phyloP scores from a whole-genome alignment of 2,888 invertebrate genomes.

The Tenthredo amoena region DNA sequence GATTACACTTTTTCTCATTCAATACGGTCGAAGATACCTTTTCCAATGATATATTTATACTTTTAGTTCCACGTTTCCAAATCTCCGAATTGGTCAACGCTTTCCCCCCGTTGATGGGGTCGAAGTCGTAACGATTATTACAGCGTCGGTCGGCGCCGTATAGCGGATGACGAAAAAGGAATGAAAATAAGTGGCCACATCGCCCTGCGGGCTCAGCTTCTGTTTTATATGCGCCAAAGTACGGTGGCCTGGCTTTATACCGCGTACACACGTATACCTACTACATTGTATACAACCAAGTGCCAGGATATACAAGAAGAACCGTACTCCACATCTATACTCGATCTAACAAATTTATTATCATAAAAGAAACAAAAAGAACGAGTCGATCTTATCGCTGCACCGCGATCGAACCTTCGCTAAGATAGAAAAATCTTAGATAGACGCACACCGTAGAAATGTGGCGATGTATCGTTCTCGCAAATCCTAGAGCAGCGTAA shows the following conservation, averaged over 20 bases:
- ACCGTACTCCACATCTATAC: not conserved
- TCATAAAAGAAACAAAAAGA: not conserved
- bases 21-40: not conserved
- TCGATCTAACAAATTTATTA: not conserved
- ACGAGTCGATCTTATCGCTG: no score
- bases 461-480: not conserved
- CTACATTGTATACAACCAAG: not conserved
- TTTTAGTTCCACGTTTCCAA: not conserved
- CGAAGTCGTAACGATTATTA: slow-evolving; percentile 1
- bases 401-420: not conserved
- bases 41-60: not conserved
- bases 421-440: not conserved
- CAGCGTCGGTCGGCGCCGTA: not conserved
- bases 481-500: slow-evolving; percentile 29
- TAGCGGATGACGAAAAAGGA: not conserved
- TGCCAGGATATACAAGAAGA: not conserved
- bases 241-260: not conserved
- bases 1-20: not conserved
- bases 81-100: not conserved
- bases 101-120: not conserved
- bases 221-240: slow-evolving; percentile 36
- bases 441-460: not conserved
- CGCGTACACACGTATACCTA: not conserved
- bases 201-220: not conserved
- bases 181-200: not conserved